Evolutionary conservation across 2,797 vertebrate species (phyloP).

Genomic region (Coregonus ussuriensis): DNA sequence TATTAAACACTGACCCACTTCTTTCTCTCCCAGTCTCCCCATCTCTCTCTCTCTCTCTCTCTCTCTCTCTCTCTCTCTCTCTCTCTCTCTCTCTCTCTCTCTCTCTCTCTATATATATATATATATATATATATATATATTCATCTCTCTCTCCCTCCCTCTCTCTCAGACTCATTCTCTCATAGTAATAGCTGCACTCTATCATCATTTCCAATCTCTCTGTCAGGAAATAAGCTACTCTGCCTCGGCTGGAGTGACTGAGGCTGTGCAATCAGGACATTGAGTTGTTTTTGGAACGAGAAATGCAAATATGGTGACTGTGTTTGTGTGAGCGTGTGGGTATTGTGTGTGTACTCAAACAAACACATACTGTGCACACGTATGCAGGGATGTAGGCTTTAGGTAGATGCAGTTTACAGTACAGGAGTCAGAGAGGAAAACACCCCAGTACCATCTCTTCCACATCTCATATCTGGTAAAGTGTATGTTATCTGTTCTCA

Average conservation of each 20-base stretch:
- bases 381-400: neutral
- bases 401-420: neutral
- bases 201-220: constrained; percentile 63
- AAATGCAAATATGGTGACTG: neutral
- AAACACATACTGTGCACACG: neutral
- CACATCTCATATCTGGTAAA: neutral
- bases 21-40: neutral
- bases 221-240: constrained; percentile 26
- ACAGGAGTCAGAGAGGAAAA: neutral
- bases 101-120: neutral
- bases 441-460: neutral
- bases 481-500: constrained; percentile 45
- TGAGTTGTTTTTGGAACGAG: constrained; percentile 23
- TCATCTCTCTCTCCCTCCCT: constrained; percentile 20
- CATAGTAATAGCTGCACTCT: constrained; percentile 62
- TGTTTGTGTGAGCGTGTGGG: neutral
- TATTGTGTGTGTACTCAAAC: neutral
- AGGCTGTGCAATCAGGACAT: constrained; percentile 46
- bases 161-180: constrained; percentile 53
- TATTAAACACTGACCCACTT: constrained; percentile 71
- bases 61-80: neutral
- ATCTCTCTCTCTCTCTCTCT: neutral
- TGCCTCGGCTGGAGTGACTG: constrained; percentile 1
- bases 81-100: no score
- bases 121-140: no score